Evolutionary conservation across 2,113 vertebrate genomes (phyloP).

Genomic region (Lepus timidus): DNA sequence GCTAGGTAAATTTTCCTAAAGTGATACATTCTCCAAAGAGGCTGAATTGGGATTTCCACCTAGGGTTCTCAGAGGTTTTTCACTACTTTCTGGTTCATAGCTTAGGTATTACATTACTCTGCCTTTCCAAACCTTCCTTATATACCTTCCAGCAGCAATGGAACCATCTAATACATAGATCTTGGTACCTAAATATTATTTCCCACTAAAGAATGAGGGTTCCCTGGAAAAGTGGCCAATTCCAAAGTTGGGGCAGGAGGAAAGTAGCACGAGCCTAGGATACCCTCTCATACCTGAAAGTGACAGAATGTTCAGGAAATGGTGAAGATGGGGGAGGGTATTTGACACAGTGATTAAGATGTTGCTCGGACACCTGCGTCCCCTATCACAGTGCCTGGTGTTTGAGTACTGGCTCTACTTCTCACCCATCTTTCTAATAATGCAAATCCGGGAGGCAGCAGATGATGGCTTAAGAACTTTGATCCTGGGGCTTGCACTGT

Average conservation of each 20-base stretch:
- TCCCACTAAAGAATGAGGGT: background rate
- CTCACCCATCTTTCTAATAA: no score
- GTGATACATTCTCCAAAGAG: background rate
- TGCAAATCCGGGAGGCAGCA: no score
- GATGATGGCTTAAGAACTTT: no score
- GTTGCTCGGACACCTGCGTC: no score
- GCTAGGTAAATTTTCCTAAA: background rate
- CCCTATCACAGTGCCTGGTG: no score
- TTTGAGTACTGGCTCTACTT: no score
- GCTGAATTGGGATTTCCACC: background rate
- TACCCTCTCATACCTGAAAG: background rate
- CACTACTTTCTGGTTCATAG: background rate
- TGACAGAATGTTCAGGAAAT: background rate
- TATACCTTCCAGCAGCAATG: background rate
- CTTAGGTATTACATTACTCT: background rate
- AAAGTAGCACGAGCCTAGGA: background rate
- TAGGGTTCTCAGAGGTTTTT: background rate
- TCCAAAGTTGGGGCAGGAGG: background rate
- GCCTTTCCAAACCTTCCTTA: background rate
- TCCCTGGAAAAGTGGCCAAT: background rate
- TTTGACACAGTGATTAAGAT: no score
- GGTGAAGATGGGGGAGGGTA: background rate
- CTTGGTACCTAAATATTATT: background rate
- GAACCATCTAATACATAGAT: background rate
- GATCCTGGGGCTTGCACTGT: no score